These are phyloP conservation scores for Pachypanchax playfairii DNA, from an alignment of 2,113 vertebrate species.

Conservation along the genomic window DNA sequence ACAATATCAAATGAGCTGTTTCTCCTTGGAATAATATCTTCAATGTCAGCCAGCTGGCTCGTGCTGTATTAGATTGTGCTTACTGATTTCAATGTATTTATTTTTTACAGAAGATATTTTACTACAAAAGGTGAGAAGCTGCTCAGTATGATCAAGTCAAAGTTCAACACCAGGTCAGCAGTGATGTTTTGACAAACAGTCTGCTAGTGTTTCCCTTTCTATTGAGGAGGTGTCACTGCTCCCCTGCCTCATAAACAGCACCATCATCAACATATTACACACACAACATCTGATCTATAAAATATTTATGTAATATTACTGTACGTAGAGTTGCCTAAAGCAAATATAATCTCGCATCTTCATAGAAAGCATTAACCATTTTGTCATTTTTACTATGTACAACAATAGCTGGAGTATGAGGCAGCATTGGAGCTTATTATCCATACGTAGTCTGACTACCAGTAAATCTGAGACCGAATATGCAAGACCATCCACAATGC, in stretches of 20 bases:
- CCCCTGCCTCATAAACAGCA: constrained; percentile 43
- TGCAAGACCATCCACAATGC: constrained; percentile 33
- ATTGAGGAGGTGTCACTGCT: constrained; percentile 20
- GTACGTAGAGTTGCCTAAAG: constrained; percentile 40
- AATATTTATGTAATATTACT: constrained; percentile 66
- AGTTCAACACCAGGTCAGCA: constrained; percentile 36
- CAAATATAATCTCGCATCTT: constrained; percentile 46
- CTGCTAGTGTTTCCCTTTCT: constrained; percentile 2
- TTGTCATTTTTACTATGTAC: constrained; percentile 56
- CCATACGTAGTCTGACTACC: constrained; percentile 50
- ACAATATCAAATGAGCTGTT: constrained; percentile 1
- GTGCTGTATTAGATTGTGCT: neutral
- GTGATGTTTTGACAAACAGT: constrained; percentile 17
- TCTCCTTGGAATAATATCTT: neutral
- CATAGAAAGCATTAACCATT: constrained; percentile 38
- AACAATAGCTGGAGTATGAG: constrained; percentile 20
- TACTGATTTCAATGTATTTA: constrained; percentile 1
- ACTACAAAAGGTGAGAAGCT: constrained; percentile 9
- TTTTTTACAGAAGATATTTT: neutral
- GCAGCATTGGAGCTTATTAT: constrained; percentile 43
- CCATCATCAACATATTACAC: constrained; percentile 52
- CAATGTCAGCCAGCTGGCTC: constrained; percentile 3
- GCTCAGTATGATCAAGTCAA: constrained; percentile 17
- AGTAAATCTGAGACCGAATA: constrained; percentile 42
- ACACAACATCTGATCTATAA: constrained; percentile 60